These are phyloP conservation scores for Synaphobranchus kaupii DNA, from an alignment of 2,797 vertebrate genomes.

Conservation along the genomic window DNA sequence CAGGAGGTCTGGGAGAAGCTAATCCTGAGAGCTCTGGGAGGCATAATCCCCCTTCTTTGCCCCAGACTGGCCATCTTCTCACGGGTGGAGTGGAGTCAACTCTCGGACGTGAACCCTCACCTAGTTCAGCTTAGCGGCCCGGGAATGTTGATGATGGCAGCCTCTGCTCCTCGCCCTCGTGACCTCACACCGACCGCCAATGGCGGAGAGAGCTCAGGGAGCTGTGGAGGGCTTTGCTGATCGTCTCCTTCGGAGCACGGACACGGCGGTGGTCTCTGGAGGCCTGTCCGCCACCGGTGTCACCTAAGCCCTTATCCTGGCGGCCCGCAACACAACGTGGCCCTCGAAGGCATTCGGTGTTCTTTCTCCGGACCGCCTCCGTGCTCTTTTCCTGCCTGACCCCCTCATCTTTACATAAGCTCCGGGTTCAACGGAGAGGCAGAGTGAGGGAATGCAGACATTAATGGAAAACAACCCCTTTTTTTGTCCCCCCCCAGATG, in stretches of 20 bases:
- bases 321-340: not conserved
- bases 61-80: slow-evolving; percentile 5
- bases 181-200: not conserved
- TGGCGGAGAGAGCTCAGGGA: not conserved
- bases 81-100: not conserved
- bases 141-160: not conserved
- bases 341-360: not conserved
- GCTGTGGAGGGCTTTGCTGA: not conserved
- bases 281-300: not conserved
- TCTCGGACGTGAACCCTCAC: not conserved
- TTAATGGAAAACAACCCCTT: not conserved
- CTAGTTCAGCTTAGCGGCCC: not conserved
- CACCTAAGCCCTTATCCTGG: not conserved
- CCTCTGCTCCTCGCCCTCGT: not conserved
- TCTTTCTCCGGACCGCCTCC: not conserved
- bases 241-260: not conserved
- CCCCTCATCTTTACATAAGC: not conserved
- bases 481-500: not conserved
- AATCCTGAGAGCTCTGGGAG: slow-evolving; percentile 6
- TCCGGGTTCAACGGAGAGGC: not conserved
- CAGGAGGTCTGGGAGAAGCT: not conserved
- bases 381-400: not conserved
- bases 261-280: not conserved
- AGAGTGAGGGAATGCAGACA: not conserved
- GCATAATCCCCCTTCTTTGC: not conserved